These are phyloP conservation scores for Leptothorax acervorum DNA, from an alignment of 2,888 invertebrate species.

Conservation along the genomic window DNA sequence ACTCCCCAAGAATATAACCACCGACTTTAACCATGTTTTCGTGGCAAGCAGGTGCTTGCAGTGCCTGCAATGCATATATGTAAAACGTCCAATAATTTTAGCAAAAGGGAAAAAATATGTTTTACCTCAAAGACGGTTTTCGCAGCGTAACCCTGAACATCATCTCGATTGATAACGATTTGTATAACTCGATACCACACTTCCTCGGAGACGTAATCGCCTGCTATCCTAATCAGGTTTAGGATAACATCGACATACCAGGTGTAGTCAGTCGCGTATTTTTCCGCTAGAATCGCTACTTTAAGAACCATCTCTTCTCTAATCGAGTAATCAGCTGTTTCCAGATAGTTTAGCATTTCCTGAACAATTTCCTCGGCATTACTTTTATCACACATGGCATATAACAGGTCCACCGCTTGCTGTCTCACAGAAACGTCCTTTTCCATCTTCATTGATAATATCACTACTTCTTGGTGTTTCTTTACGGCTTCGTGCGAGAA, in stretches of 20 bases:
- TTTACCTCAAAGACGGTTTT: slow-evolving; percentile 98
- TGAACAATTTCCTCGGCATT: slow-evolving; percentile 99
- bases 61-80: slow-evolving; percentile 87
- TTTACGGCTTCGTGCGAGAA: slow-evolving; percentile 99
- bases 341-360: slow-evolving; percentile 99
- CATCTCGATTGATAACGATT: slow-evolving; percentile 99
- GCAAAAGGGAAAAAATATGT: slow-evolving; percentile 7
- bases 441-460: slow-evolving; percentile 99
- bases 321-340: slow-evolving; percentile 99
- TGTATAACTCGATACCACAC: slow-evolving; percentile 99
- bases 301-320: slow-evolving; percentile 99
- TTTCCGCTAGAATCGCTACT: slow-evolving; percentile 99
- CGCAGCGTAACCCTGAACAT: slow-evolving; percentile 99
- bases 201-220: slow-evolving; percentile 99
- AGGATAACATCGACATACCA: slow-evolving; percentile 99
- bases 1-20: slow-evolving; percentile 99
- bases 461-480: slow-evolving; percentile 99
- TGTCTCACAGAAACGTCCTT: slow-evolving; percentile 99
- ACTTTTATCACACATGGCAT: slow-evolving; percentile 99
- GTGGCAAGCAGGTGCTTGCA: slow-evolving; percentile 99
- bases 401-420: slow-evolving; percentile 98
- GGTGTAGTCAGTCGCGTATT: slow-evolving; percentile 99
- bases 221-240: slow-evolving; percentile 99
- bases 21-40: slow-evolving; percentile 99
- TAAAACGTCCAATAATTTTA: slow-evolving; percentile 12